phyloP scores from a whole-genome alignment of 2,888 invertebrate genomes.

The Sphaeridia pumilis region DNA sequence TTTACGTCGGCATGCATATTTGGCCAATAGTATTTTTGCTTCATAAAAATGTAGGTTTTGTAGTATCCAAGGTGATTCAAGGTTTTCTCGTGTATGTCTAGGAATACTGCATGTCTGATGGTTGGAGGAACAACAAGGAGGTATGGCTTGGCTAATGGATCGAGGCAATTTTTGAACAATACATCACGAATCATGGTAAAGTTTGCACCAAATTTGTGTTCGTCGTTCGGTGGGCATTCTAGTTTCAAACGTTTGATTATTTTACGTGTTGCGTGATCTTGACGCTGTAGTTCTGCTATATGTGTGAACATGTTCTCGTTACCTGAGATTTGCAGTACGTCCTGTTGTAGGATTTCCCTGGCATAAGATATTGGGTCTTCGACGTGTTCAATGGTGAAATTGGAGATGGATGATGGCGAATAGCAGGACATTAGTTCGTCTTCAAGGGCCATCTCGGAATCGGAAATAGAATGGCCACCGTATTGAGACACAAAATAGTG shows the following conservation, averaged over 20 bases:
- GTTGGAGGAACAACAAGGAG: constrained; percentile 10
- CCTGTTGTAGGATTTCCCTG: neutral
- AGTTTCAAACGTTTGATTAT: neutral
- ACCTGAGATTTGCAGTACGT: neutral
- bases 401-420: neutral
- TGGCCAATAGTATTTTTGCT: constrained; percentile 24
- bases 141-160: neutral
- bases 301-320: constrained; percentile 3
- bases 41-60: constrained; percentile 20
- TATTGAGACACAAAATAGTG: no score
- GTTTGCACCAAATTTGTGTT: neutral
- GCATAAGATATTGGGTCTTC: neutral
- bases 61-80: constrained; percentile 23
- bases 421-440: neutral
- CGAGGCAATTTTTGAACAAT: constrained; percentile 5
- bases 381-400: neutral
- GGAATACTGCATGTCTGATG: constrained; percentile 5
- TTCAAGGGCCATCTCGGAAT: neutral
- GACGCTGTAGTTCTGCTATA: no score
- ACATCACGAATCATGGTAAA: constrained; percentile 2
- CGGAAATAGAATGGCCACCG: no score
- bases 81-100: constrained; percentile 16
- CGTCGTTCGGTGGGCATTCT: no score
- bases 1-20: constrained; percentile 15
- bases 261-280: constrained; percentile 4